Percentiles rank a stretch among this genome's conserved stretches.
Evolutionary conservation across 23 tunicate genomes (phyloP).

Genomic region (Aplidium turbinatum): DNA sequence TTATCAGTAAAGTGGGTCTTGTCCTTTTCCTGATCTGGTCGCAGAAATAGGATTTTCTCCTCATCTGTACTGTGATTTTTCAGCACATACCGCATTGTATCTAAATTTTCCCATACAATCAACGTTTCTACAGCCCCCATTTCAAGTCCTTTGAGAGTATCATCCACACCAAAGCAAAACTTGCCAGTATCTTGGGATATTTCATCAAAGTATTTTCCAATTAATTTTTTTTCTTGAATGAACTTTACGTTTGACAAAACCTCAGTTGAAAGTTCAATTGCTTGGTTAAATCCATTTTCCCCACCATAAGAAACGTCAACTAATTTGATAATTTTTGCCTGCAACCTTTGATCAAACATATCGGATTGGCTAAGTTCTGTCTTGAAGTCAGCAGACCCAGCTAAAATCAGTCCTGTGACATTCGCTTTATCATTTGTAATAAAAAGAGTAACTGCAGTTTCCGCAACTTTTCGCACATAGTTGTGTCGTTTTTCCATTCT

Average conservation of each 20-base stretch:
- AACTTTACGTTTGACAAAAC: constrained; percentile 95
- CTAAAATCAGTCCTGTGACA: constrained; percentile 91
- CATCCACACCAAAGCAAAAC: constrained; percentile 96
- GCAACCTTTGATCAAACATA: constrained; percentile 94
- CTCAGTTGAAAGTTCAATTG: constrained; percentile 93
- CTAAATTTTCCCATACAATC: constrained; percentile 97
- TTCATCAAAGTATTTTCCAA: constrained; percentile 95
- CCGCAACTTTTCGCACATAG: constrained; percentile 97
- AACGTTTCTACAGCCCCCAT: constrained; percentile 96
- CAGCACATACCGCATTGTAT: constrained; percentile 89
- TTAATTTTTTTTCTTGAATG: constrained; percentile 96
- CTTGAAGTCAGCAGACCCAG: constrained; percentile 99
- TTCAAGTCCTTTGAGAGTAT: constrained; percentile 92
- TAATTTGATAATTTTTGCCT: constrained; percentile 73
- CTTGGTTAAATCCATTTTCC: constrained; percentile 98
- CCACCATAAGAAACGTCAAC: constrained; percentile 99
- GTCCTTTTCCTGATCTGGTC: constrained; percentile 96
- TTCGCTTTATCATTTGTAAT: constrained; percentile 93
- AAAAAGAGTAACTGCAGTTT: constrained; percentile 91
- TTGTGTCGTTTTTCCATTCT: constrained; percentile 99
- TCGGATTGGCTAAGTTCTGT: constrained; percentile 95
- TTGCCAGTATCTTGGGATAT: constrained; percentile 98
- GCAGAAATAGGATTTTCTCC: constrained; percentile 76
- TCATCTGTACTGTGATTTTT: constrained; percentile 86
- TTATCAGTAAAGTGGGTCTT: constrained; percentile 94